A percentile compares a stretch with the other conserved stretches of the same genome.
Conservation (phyloP, 2,888 invertebrate genomes). For the Cheiracanthium punctorium region DNA sequence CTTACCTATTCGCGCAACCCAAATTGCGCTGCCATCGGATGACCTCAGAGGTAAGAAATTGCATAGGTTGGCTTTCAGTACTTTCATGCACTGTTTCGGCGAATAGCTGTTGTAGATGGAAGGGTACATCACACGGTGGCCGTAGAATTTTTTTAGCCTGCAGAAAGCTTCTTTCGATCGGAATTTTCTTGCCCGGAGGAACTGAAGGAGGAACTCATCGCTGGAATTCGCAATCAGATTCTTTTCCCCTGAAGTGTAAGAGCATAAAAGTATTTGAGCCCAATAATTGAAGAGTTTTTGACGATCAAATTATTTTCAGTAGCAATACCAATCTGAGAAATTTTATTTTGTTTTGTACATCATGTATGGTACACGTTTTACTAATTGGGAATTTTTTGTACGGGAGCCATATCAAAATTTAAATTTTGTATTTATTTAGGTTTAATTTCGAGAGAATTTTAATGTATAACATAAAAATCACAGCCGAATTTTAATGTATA, state of each 20-base stretch:
- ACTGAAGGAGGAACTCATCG: conserved; percentile 26
- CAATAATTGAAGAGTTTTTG: too few species aligned
- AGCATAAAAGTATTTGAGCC: neutral
- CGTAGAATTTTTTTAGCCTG: conserved; percentile 24
- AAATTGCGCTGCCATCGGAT: conserved; percentile 26
- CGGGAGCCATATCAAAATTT: too few species aligned
- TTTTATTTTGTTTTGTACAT: too few species aligned
- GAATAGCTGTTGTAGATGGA: neutral
- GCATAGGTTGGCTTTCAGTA: conserved; percentile 20
- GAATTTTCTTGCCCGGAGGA: conserved; percentile 37
- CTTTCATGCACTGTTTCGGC: neutral
- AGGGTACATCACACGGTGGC: conserved; percentile 13
- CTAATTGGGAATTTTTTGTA: too few species aligned
- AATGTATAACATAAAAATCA: too few species aligned
- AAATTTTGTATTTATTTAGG: too few species aligned
- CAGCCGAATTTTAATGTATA: too few species aligned
- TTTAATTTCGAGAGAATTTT: too few species aligned
- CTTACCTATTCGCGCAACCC: conserved; percentile 37
- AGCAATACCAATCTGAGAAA: too few species aligned
- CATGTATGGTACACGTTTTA: too few species aligned
- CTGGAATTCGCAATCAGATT: neutral
- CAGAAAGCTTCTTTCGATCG: neutral
- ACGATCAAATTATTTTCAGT: too few species aligned
- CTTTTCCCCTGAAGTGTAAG: conserved; percentile 20
- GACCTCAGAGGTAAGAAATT: conserved; percentile 21